A percentile compares a stretch with the other conserved stretches of the same genome.
Conservation (phyloP, 2,113 vertebrate species). For the Rattus rattus region DNA sequence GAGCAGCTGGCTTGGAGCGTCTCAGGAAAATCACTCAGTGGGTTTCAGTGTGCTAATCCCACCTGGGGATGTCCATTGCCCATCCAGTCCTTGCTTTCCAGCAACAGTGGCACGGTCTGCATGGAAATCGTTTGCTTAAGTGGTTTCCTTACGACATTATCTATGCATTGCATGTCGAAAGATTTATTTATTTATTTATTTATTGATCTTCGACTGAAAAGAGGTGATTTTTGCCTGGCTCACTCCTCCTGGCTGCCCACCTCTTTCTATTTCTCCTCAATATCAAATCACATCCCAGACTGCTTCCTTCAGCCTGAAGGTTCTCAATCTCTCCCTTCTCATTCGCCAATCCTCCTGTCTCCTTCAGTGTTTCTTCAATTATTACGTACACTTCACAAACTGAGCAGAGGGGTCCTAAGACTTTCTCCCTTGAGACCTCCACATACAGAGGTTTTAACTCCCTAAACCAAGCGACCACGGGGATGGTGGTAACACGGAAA, state of each 20-base stretch:
- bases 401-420: constrained; percentile 4
- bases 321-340: constrained; percentile 19
- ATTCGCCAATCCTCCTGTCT: neutral
- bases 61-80: neutral
- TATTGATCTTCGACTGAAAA: neutral
- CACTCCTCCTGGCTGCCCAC: neutral
- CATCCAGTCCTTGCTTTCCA: neutral
- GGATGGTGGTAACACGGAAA: neutral
- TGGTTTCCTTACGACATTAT: constrained; percentile 31
- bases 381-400: constrained; percentile 1
- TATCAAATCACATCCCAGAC: constrained; percentile 23
- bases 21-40: neutral
- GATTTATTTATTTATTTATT: neutral
- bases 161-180: neutral
- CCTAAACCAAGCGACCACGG: neutral
- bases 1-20: neutral
- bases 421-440: constrained; percentile 27
- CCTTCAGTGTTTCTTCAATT: constrained; percentile 6
- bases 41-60: neutral
- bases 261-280: neutral
- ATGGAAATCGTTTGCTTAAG: constrained; percentile 33
- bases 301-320: neutral
- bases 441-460: neutral
- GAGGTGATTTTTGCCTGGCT: neutral
- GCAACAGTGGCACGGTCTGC: neutral